Percentiles rank a stretch among this genome's conserved stretches.
Conservation (phyloP, 2,797 vertebrate species). For the Peromyscus attwateri region DNA sequence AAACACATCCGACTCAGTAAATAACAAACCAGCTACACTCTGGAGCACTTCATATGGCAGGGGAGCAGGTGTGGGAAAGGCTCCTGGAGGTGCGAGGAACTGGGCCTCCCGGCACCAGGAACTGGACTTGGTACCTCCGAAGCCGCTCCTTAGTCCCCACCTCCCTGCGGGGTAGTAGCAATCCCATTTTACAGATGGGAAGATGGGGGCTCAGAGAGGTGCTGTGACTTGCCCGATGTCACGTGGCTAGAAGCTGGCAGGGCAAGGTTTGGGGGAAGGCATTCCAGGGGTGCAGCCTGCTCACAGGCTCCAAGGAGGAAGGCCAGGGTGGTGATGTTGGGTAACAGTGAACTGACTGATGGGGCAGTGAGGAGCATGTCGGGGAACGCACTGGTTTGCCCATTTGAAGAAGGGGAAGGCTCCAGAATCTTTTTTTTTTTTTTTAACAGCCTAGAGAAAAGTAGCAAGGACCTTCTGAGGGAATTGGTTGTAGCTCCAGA, state of each 20-base stretch:
- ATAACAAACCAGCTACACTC: not conserved
- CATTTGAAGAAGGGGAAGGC: not conserved
- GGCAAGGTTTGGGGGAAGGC: not conserved
- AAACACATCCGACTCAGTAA: not conserved
- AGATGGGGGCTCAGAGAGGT: slow-evolving; percentile 53
- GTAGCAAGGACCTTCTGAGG: not conserved
- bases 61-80: not conserved
- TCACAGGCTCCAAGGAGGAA: not conserved
- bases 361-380: not conserved
- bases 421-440: not conserved
- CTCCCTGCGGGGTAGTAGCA: not conserved
- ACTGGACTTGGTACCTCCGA: not conserved
- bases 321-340: not conserved
- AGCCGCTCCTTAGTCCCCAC: not conserved
- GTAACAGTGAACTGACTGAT: not conserved
- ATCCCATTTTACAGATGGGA: slow-evolving; percentile 42
- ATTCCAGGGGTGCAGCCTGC: not conserved
- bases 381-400: not conserved
- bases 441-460: slow-evolving; percentile 1
- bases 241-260: slow-evolving; percentile 51
- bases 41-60: not conserved
- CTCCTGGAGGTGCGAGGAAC: not conserved
- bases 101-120: not conserved
- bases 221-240: slow-evolving; percentile 28
- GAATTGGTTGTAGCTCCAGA: not conserved